Evolutionary conservation across 1,140 invertebrate species (phyloP), one percentile per base, ranked within the genome.

Genomic region (Aleiodes sp.): DNA sequence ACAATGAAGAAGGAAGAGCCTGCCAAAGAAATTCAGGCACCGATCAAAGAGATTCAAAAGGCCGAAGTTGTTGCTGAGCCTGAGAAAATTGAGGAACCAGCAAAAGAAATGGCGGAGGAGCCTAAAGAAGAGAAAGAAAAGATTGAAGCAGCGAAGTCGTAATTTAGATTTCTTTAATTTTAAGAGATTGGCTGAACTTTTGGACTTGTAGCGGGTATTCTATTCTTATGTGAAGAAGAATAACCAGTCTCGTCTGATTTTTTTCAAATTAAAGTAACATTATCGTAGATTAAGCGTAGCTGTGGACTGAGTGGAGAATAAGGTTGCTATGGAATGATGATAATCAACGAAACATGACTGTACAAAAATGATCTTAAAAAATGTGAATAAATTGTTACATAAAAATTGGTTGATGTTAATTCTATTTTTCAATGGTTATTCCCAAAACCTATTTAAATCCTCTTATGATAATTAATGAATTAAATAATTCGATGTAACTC

Each of bases 351-450:
- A 66, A 70, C 68, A 73, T 60, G 29, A 74, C 46, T 59, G 59
- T 70, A 60, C 68, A 67, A 61, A 31, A 33, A 33, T 81, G 76
- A 76, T 74, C 72, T 77, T 78, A 71, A 79, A 74, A 75, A 77
- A 70, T 64, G 61, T 57, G 70, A 80, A 82, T 78, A 80, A 80
- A 82, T 82, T 80, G 77, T 83, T 82, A 82, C 75, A 73, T 71
- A 80, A 84, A 82, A 83, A 71, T 56, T 68, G 70, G 19, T 65
- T 33, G 72, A 78, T 77, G 9, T 37, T 64, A 41, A 28, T 59
- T 14, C 16, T 9, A 28, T 7, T 56, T n/a, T n/a, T 52, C 3
- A 2, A 7, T 43, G 14, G 19, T 43, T 43, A 14, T 1, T 7
- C 4, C 19, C n/a, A 43, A 43, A 12, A 43, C n/a, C n/a, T 43